These are phyloP conservation scores for Plagiodera versicolora DNA, from an alignment of 2,888 invertebrate species.

Conservation along the genomic window DNA sequence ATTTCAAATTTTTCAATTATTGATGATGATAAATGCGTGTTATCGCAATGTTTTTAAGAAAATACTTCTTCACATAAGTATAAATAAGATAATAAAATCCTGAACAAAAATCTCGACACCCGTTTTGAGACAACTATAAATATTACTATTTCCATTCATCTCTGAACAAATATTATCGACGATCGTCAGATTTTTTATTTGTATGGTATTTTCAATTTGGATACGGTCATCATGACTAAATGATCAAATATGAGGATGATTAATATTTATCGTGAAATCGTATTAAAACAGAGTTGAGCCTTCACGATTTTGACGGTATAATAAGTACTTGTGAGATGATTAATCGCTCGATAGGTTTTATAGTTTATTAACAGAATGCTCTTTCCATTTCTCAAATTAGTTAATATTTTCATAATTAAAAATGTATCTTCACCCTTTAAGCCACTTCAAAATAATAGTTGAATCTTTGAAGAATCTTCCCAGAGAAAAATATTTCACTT, in stretches of 20 bases:
- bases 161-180: neutral
- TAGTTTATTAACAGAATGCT: neutral
- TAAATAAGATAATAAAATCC: too few relatives aligned
- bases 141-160: neutral
- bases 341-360: neutral
- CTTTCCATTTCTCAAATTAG: neutral
- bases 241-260: conserved; percentile 10
- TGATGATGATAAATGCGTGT: neutral
- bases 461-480: too few relatives aligned
- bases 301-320: neutral
- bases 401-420: neutral
- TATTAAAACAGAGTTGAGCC: conserved; percentile 17
- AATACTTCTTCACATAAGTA: conserved; percentile 28
- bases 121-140: neutral
- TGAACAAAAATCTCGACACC: too few relatives aligned
- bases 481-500: too few relatives aligned
- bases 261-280: conserved; percentile 11
- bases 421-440: too few relatives aligned
- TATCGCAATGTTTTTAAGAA: conserved; percentile 4
- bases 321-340: neutral
- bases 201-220: conserved; percentile 1
- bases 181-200: neutral
- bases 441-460: too few relatives aligned
- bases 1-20: conserved; percentile 13
- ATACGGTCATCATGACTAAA: neutral